phyloP scores from a whole-genome alignment of 2,888 invertebrate species.

The Caenorhabditis panamensis region DNA sequence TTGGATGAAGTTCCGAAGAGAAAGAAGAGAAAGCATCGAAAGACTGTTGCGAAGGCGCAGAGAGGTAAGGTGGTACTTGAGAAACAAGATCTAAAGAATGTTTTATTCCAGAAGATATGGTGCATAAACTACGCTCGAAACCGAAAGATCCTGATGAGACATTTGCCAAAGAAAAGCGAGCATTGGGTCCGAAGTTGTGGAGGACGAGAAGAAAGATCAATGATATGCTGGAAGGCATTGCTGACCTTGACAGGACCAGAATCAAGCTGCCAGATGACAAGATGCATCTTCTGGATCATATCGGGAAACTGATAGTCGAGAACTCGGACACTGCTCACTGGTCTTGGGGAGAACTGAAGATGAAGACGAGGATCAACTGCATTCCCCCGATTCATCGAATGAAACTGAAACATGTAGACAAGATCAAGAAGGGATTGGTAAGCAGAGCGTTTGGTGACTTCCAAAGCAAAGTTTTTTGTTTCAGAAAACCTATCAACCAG shows the following conservation, averaged over 20 bases:
- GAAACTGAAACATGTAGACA: slow-evolving; percentile 28
- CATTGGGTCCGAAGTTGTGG: slow-evolving; percentile 22
- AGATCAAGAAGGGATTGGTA: slow-evolving; percentile 28
- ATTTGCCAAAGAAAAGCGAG: slow-evolving; percentile 30
- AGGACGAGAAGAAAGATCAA: slow-evolving; percentile 23
- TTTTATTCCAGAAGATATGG: background rate
- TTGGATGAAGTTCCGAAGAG: slow-evolving; percentile 6
- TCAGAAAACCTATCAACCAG: slow-evolving; percentile 41
- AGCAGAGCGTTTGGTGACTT: background rate
- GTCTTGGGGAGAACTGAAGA: slow-evolving; percentile 44
- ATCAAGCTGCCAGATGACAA: slow-evolving; percentile 26
- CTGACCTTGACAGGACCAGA: slow-evolving; percentile 21
- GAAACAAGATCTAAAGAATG: too few species aligned
- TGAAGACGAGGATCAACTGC: slow-evolving; percentile 14
- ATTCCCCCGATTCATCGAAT: slow-evolving; percentile 33
- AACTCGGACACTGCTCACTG: slow-evolving; percentile 39
- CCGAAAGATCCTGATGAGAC: slow-evolving; percentile 21
- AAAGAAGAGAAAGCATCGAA: background rate
- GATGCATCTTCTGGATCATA: slow-evolving; percentile 16
- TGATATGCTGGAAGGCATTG: slow-evolving; percentile 11
- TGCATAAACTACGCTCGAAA: slow-evolving; percentile 9
- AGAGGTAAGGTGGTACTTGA: background rate
- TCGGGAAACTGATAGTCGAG: slow-evolving; percentile 33
- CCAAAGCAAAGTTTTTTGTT: slow-evolving; percentile 11
- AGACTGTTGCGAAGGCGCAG: background rate